These are phyloP conservation scores for Bryconaethiops microstoma DNA, from an alignment of 2,797 vertebrate species.

Conservation along the genomic window DNA sequence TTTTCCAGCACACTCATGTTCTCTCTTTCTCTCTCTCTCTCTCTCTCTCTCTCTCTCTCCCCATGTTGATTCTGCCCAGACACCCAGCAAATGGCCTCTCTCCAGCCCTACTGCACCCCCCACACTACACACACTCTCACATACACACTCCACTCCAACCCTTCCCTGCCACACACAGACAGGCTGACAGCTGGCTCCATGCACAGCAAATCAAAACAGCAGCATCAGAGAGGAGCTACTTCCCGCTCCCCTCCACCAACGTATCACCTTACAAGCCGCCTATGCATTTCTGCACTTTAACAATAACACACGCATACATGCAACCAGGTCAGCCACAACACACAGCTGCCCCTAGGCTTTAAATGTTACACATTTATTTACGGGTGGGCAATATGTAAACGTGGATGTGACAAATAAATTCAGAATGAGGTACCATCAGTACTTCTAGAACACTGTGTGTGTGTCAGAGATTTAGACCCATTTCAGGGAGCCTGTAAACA, in stretches of 20 bases:
- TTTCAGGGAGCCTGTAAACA: not conserved
- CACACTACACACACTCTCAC: slow-evolving; percentile 33
- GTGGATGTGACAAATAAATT: not conserved
- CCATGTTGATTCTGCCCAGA: slow-evolving; percentile 68
- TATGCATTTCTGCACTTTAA: slow-evolving; percentile 49
- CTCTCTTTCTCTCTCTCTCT: slow-evolving; percentile 47
- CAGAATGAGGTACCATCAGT: not conserved
- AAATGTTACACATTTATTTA: not conserved
- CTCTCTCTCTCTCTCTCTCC: slow-evolving; percentile 39
- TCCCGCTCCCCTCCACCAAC: slow-evolving; percentile 50
- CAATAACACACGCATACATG: slow-evolving; percentile 46
- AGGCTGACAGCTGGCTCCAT: slow-evolving; percentile 79
- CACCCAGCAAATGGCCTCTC: slow-evolving; percentile 74
- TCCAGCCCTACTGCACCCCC: slow-evolving; percentile 66
- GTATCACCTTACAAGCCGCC: slow-evolving; percentile 55
- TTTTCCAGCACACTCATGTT: not conserved
- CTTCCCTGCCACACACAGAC: slow-evolving; percentile 73
- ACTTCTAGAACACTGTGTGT: not conserved
- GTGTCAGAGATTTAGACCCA: not conserved
- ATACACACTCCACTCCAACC: slow-evolving; percentile 19
- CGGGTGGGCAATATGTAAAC: not conserved
- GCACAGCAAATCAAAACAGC: slow-evolving; percentile 78
- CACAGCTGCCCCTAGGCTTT: not conserved
- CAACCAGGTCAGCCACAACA: slow-evolving; percentile 16
- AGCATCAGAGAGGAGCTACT: slow-evolving; percentile 55